Percentiles rank a stretch among this genome's conserved stretches.
Evolutionary conservation across 2,888 invertebrate genomes (phyloP).

Genomic region (Chydorus sphaericus): DNA sequence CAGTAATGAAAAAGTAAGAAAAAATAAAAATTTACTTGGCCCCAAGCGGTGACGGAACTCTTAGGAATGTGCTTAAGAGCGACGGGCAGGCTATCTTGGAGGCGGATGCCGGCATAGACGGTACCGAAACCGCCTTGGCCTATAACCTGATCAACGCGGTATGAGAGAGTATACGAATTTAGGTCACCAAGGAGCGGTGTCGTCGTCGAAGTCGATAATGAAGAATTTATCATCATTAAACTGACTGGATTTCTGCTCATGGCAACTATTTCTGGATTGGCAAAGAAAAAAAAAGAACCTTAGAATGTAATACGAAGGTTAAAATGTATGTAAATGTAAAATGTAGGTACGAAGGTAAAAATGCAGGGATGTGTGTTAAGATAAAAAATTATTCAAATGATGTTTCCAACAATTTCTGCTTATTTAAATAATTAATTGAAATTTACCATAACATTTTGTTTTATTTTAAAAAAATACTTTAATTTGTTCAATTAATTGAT

Average conservation of each 20-base stretch:
- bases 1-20: neutral
- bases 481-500: too few relatives aligned
- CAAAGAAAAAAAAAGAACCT: neutral
- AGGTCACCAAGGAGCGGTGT: neutral
- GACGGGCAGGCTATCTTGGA: constrained; percentile 34
- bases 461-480: too few relatives aligned
- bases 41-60: constrained; percentile 37
- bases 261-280: neutral
- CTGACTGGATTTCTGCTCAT: neutral
- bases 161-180: constrained; percentile 26
- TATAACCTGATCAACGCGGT: constrained; percentile 28
- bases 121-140: constrained; percentile 42
- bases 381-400: too few relatives aligned
- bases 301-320: neutral
- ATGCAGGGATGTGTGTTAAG: too few relatives aligned
- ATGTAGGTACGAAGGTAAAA: too few relatives aligned
- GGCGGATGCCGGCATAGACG: constrained; percentile 36
- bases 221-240: too few relatives aligned
- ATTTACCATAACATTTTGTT: neutral
- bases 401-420: neutral
- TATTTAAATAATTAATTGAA: neutral
- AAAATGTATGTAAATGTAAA: neutral
- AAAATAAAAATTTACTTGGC: constrained; percentile 27
- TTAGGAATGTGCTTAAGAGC: constrained; percentile 38
- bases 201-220: too few relatives aligned